phyloP scores from a whole-genome alignment of 2,888 invertebrate genomes.

The Strigamia crassipes region DNA sequence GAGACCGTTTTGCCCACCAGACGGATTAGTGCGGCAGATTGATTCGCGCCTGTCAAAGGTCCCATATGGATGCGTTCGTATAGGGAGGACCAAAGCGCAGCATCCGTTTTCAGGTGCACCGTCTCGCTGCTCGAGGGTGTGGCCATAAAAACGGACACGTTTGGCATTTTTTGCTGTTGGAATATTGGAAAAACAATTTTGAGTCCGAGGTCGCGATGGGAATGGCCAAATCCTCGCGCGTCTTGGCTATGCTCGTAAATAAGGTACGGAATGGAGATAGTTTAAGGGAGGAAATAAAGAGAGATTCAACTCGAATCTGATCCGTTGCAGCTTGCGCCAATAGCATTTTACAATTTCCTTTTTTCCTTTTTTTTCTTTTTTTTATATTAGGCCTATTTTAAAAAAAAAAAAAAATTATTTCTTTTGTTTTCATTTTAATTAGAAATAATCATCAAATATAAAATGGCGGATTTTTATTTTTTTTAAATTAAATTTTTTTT shows the following conservation, averaged over 20 bases:
- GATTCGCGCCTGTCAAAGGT: conserved; percentile 37
- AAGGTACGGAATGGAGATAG: neutral
- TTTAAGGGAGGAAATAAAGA: neutral
- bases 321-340: neutral
- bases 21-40: conserved; percentile 8
- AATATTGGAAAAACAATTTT: neutral
- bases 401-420: too few species aligned
- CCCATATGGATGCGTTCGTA: conserved; percentile 24
- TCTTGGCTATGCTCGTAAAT: neutral
- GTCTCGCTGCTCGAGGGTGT: neutral
- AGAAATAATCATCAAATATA: too few species aligned
- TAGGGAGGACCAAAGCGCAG: neutral
- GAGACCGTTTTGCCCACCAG: conserved; percentile 5
- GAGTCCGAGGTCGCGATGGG: neutral
- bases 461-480: too few species aligned
- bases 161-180: neutral
- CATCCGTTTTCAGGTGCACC: neutral
- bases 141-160: neutral
- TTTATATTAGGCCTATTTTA: neutral
- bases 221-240: neutral
- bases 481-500: too few species aligned
- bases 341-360: neutral
- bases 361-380: neutral
- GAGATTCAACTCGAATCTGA: neutral
- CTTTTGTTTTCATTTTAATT: too few species aligned